Evolutionary conservation across 2,888 invertebrate genomes (phyloP), one percentile per base, ranked within the genome.

Genomic region (Gastrophysa polygoni): DNA sequence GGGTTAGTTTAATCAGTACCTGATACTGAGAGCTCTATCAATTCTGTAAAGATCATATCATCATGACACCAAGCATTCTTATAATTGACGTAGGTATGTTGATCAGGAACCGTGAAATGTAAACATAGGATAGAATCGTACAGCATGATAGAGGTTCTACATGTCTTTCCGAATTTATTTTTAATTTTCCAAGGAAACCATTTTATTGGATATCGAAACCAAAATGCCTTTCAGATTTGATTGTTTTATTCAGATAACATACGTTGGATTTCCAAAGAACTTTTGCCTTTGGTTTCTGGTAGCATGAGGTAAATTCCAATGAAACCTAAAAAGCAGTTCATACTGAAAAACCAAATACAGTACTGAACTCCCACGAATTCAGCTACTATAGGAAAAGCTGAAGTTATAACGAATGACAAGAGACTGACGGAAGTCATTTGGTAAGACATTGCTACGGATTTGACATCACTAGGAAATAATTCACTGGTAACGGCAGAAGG

Each of bases 401-500:
- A 38, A 1, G 66, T 66, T 17, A 70, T 59, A 2, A 68, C 1
- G 28, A 68, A 71, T 14, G 61, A 58, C 11, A 61, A 46, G 11
- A 63, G 21, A 20, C 61, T 59, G 14, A 63, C 65, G 17, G 57
- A 24, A n/a, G 64, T 32, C 3, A 66, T 57, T 6, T 57, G 50
- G 7, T 65, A 43, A 6, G 68, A 64, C 1, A 67, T 46, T 0
- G 91, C 91, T 18, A 86, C 82, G 0, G 90, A 87, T 80, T 91
- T 91, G 1, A 92, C 88, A 68, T 91, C 89, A 0, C 88, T 82
- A 21, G 94, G 88, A 79, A 95, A 89, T 80, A 93, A 85, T 78
- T 93, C 93, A 0, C 91, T 89, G 84, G 92, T 86, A 28, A 93
- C 87, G 0, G 91, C 89, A 92, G 92, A 92, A 0, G 91, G 90